phyloP scores from a whole-genome alignment of 1,140 invertebrate genomes.

The Drosophila sp. region DNA sequence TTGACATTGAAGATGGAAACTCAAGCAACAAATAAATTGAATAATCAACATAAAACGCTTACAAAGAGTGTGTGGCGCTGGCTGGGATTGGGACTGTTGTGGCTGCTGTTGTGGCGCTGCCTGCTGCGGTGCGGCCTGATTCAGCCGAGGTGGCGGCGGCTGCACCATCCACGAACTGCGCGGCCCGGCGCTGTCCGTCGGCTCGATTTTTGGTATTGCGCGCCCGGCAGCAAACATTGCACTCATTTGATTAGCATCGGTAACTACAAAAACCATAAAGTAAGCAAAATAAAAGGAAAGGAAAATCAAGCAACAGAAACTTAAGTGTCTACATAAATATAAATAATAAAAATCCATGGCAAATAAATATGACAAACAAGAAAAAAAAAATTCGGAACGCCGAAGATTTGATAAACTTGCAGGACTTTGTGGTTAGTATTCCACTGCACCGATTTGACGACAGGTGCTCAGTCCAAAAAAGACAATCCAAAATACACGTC shows the following conservation, averaged over 20 bases:
- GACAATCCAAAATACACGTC: too few species aligned
- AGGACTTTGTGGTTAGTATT: too few species aligned
- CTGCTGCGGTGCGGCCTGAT: constrained; percentile 52
- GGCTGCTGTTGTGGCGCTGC: constrained; percentile 58
- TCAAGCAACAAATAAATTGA: constrained; percentile 65
- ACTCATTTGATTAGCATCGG: constrained; percentile 85
- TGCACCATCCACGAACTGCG: constrained; percentile 82
- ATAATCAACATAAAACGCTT: constrained; percentile 85
- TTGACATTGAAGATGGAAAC: constrained; percentile 24
- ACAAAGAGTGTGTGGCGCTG: constrained; percentile 86
- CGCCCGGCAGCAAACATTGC: constrained; percentile 85
- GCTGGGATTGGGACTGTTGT: constrained; percentile 67
- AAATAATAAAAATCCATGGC: not conserved
- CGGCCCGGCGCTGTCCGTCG: constrained; percentile 68
- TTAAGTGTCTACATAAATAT: too few species aligned
- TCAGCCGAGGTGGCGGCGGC: constrained; percentile 49
- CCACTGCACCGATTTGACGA: too few species aligned
- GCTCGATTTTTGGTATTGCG: constrained; percentile 86
- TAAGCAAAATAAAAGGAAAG: constrained; percentile 45
- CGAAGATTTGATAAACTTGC: too few species aligned
- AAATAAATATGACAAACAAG: not conserved
- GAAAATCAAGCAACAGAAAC: constrained; percentile 22
- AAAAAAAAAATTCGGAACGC: too few species aligned
- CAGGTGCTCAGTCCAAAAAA: too few species aligned
- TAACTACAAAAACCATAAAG: constrained; percentile 65